Conservation (phyloP, 37 sponge, comb jelly and placozoan genomes). For the Eunapius fragilis region DNA sequence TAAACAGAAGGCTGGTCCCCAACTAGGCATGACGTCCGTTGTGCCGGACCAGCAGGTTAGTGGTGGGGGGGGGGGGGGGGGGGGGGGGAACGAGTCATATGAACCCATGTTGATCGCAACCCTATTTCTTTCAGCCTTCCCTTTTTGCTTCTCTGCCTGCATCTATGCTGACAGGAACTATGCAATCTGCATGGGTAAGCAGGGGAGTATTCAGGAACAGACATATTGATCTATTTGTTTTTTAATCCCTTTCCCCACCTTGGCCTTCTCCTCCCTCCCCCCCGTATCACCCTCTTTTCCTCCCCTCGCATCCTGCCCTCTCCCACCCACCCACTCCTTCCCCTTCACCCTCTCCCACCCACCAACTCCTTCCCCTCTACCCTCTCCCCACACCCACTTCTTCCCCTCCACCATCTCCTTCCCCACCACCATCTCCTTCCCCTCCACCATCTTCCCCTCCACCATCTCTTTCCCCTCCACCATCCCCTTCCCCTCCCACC, state of each 20-base stretch:
- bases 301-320: no score
- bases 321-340: no score
- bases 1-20: slow-evolving; percentile 11
- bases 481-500: neutral
- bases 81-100: no score
- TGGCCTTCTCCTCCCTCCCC: no score
- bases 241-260: no score
- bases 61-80: no score
- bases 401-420: neutral
- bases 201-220: no score
- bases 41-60: neutral
- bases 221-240: no score
- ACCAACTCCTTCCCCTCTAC: neutral
- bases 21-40: neutral
- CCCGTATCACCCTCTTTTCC: no score
- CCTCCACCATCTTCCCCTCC: neutral
- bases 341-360: neutral
- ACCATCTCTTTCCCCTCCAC: neutral
- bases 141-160: neutral
- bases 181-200: no score
- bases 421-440: neutral
- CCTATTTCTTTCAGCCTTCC: neutral
- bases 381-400: neutral
- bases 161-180: neutral
- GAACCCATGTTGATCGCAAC: neutral